Evolutionary conservation across 2,888 invertebrate genomes (phyloP).

Genomic region (Phoenoteleia sp.): DNA sequence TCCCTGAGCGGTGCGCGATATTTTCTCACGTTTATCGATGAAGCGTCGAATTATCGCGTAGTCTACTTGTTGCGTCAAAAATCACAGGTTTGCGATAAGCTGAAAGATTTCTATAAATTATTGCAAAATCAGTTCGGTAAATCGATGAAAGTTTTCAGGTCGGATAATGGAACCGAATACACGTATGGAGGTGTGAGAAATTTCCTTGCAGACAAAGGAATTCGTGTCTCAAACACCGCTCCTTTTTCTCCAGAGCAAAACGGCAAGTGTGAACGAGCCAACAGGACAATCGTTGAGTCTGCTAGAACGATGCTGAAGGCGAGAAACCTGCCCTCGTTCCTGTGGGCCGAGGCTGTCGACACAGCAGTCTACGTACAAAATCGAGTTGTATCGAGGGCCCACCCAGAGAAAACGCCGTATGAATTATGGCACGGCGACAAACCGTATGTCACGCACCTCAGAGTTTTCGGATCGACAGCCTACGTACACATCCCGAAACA

Average conservation of each 20-base stretch:
- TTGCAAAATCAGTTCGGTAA: slow-evolving; percentile 20
- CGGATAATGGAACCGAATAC: slow-evolving; percentile 50
- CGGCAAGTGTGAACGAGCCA: not conserved
- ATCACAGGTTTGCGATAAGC: slow-evolving; percentile 30
- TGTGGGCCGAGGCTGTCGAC: slow-evolving; percentile 55
- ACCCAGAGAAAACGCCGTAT: slow-evolving; percentile 13
- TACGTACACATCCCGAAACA: slow-evolving; percentile 66
- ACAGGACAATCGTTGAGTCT: not conserved
- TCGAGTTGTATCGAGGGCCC: not conserved
- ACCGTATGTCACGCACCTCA: slow-evolving; percentile 59
- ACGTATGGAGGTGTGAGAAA: too few relatives aligned
- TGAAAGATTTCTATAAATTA: slow-evolving; percentile 16
- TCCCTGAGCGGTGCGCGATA: slow-evolving; percentile 70
- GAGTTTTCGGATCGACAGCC: slow-evolving; percentile 65
- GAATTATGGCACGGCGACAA: slow-evolving; percentile 59
- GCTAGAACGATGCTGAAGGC: not conserved
- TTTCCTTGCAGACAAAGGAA: not conserved
- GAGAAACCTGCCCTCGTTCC: slow-evolving; percentile 65
- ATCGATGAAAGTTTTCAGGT: slow-evolving; percentile 24
- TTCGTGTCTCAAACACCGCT: not conserved
- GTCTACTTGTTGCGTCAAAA: slow-evolving; percentile 72
- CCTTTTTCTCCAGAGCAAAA: slow-evolving; percentile 31
- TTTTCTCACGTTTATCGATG: slow-evolving; percentile 71
- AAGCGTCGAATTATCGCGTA: slow-evolving; percentile 50
- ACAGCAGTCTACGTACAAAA: slow-evolving; percentile 43